phyloP scores from a whole-genome alignment of 2,113 vertebrate genomes.

The Sorex araneus region DNA sequence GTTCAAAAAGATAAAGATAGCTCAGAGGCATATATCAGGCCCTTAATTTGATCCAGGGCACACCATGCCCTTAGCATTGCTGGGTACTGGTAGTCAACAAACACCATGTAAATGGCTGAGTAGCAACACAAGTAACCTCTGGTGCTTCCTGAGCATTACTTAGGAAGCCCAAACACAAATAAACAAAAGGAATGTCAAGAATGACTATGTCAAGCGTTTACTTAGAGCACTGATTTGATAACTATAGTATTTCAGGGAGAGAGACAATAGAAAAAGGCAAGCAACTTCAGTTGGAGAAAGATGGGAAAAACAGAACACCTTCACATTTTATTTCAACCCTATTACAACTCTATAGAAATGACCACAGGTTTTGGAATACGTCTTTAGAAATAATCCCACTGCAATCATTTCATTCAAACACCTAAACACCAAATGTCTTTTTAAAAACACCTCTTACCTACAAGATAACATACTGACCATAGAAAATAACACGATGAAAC shows the following conservation, averaged over 20 bases:
- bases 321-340: background rate
- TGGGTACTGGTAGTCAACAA: too few relatives aligned
- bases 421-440: conserved; percentile 32
- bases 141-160: too few relatives aligned
- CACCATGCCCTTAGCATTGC: too few relatives aligned
- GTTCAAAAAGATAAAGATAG: too few relatives aligned
- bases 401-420: conserved; percentile 34
- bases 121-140: too few relatives aligned
- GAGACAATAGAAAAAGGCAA: background rate
- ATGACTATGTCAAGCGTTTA: background rate
- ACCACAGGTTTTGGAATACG: background rate
- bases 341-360: background rate
- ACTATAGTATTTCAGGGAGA: background rate
- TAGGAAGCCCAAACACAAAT: background rate
- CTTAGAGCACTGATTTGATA: background rate
- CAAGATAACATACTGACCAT: background rate
- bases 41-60: too few relatives aligned
- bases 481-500: background rate
- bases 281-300: background rate
- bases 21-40: too few relatives aligned
- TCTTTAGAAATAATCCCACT: background rate
- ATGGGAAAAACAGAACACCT: background rate
- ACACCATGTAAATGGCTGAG: too few relatives aligned
- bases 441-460: background rate
- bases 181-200: background rate